Evolutionary conservation across 2,888 invertebrate genomes (phyloP).

Genomic region (Lepidonotus clava): DNA sequence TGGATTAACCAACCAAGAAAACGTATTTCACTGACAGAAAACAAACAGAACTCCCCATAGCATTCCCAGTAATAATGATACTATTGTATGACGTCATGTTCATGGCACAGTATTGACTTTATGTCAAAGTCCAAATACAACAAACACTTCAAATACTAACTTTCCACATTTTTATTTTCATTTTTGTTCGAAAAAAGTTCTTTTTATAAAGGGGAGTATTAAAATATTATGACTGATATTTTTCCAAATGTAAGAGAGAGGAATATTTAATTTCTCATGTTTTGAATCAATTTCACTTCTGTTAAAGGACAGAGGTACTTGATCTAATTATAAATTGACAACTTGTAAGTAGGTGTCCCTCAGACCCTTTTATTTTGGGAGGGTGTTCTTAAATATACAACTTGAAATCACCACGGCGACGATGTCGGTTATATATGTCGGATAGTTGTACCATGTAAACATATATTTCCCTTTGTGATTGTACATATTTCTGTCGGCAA

Average conservation of each 20-base stretch:
- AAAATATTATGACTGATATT: slow-evolving; percentile 16
- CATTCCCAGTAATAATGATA: neutral
- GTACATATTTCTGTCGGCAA: slow-evolving; percentile 50
- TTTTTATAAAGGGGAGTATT: neutral
- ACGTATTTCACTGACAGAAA: neutral
- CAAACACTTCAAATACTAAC: neutral
- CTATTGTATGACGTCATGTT: neutral
- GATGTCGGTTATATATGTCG: neutral
- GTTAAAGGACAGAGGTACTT: neutral
- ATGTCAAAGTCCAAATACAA: slow-evolving; percentile 2
- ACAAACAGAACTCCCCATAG: neutral
- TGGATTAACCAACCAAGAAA: neutral
- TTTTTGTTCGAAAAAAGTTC: neutral
- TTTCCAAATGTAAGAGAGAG: slow-evolving; percentile 18
- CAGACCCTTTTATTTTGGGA: too few relatives aligned
- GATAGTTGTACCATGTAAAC: slow-evolving; percentile 15
- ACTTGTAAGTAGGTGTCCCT: too few relatives aligned
- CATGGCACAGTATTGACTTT: slow-evolving; percentile 6
- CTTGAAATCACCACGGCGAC: slow-evolving; percentile 19
- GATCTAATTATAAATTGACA: too few relatives aligned
- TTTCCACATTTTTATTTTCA: neutral
- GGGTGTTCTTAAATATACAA: slow-evolving; percentile 10
- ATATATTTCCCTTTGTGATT: slow-evolving; percentile 47
- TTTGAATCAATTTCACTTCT: slow-evolving; percentile 3
- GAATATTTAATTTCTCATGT: neutral